phyloP scores from a whole-genome alignment of 2,888 invertebrate species.

The Polydrusus pterygomalis region DNA sequence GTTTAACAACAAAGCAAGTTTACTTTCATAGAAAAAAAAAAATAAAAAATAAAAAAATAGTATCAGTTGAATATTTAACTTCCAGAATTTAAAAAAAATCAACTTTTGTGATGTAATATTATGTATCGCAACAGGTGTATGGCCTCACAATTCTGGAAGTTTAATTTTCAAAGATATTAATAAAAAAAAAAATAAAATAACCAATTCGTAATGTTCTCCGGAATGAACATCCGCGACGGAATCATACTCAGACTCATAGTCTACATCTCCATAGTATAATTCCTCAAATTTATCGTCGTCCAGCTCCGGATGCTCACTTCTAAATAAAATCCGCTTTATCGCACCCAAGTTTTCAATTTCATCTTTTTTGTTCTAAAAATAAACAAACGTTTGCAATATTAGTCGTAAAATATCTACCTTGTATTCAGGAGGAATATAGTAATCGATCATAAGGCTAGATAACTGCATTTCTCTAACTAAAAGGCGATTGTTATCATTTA shows the following conservation, averaged over 20 bases:
- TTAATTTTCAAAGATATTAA: neutral
- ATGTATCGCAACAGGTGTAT: neutral
- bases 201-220: neutral
- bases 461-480: slow-evolving; percentile 92
- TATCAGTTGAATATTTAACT: too few species aligned
- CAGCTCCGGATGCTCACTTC: neutral
- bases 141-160: too few species aligned
- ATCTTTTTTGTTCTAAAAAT: slow-evolving; percentile 8
- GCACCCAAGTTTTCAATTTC: slow-evolving; percentile 1
- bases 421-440: slow-evolving; percentile 95
- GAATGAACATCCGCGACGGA: neutral
- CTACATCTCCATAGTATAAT: neutral
- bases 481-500: slow-evolving; percentile 93
- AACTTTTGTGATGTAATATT: neutral
- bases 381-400: slow-evolving; percentile 7
- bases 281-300: neutral
- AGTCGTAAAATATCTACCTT: slow-evolving; percentile 76
- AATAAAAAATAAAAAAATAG: neutral
- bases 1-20: slow-evolving; percentile 8
- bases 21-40: neutral
- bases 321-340: neutral
- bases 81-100: too few species aligned
- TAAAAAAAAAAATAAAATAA: neutral
- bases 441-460: slow-evolving; percentile 92
- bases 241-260: neutral